Conservation (phyloP, 2,888 invertebrate genomes). For the Melangyna quadrimaculata region DNA sequence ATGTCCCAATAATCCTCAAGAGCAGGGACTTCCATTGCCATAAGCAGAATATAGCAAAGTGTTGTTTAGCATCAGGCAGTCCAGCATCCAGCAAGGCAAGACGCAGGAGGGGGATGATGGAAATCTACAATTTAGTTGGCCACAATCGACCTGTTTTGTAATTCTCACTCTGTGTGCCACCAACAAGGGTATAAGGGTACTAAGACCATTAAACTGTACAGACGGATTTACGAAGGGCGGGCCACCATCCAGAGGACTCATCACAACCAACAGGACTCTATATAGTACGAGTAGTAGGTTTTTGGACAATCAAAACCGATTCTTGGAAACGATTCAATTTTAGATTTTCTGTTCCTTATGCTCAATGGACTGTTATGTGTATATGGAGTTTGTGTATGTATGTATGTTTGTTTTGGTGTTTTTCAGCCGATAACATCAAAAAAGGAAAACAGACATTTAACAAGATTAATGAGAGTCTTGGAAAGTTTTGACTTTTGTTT, state of each 20-base stretch:
- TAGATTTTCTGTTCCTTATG: conserved; percentile 51
- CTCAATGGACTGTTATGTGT: conserved; percentile 21
- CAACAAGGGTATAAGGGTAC: not conserved
- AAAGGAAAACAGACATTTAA: conserved; percentile 68
- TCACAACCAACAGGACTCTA: conserved; percentile 20
- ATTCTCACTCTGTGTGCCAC: conserved; percentile 39
- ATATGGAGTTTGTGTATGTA: not conserved
- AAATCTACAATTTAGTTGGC: conserved; percentile 62
- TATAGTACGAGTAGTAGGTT: conserved; percentile 45
- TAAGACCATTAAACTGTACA: conserved; percentile 31
- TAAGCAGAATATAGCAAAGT: not conserved
- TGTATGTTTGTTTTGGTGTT: not conserved
- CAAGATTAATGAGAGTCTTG: conserved; percentile 69
- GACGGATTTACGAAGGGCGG: not conserved
- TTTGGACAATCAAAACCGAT: conserved; percentile 64
- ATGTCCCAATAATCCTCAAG: conserved; percentile 44
- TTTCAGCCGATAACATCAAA: conserved; percentile 61
- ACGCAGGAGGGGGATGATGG: not conserved
- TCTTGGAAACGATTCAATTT: conserved; percentile 71
- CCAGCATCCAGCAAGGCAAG: not conserved
- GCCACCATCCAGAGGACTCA: not conserved
- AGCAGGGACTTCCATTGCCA: not conserved
- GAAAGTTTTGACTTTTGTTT: conserved; percentile 64
- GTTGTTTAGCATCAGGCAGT: too few species aligned
- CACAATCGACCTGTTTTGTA: conserved; percentile 68